Conservation (phyloP, 1,140 invertebrate genomes). For the Anagrus nilaparvatae region DNA sequence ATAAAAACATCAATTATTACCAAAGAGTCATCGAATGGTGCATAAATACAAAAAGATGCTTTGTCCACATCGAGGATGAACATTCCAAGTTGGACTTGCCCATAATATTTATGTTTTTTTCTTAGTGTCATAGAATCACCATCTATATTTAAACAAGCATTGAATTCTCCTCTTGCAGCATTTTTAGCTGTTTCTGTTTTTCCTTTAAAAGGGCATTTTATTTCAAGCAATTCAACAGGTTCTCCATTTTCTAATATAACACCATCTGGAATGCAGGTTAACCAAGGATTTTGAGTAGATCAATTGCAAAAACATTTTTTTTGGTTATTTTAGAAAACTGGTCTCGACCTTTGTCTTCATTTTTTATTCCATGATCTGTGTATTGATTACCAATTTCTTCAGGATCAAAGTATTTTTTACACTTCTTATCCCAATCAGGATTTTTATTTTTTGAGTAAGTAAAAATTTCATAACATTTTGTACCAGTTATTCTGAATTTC, state of each 20-base stretch:
- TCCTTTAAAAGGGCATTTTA: slow-evolving; percentile 7
- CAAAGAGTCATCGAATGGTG: too few relatives aligned
- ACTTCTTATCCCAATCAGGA: slow-evolving; percentile 10
- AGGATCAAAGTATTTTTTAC: neutral
- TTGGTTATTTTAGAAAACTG: neutral
- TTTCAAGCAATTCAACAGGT: slow-evolving; percentile 3
- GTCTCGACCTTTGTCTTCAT: neutral
- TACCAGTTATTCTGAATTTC: slow-evolving; percentile 3
- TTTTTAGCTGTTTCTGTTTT: neutral
- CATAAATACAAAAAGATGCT: slow-evolving; percentile 15
- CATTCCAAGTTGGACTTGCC: slow-evolving; percentile 15
- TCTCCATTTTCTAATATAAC: slow-evolving; percentile 4
- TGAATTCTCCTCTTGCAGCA: too few relatives aligned
- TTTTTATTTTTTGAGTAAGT: slow-evolving; percentile 7
- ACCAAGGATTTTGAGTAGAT: slow-evolving; percentile 5
- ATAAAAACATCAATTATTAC: too few relatives aligned
- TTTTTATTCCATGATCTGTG: slow-evolving; percentile 2
- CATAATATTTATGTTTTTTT: slow-evolving; percentile 16
- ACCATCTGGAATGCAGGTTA: slow-evolving; percentile 10
- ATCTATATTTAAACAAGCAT: neutral
- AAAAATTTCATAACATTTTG: slow-evolving; percentile 1
- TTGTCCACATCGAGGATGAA: slow-evolving; percentile 10
- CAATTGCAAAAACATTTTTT: neutral
- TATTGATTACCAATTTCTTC: slow-evolving; percentile 1
- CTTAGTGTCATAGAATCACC: neutral